Percentiles rank a stretch among this genome's conserved stretches.
Conservation (phyloP, 2,113 vertebrate genomes). For the Saiga tatarica region DNA sequence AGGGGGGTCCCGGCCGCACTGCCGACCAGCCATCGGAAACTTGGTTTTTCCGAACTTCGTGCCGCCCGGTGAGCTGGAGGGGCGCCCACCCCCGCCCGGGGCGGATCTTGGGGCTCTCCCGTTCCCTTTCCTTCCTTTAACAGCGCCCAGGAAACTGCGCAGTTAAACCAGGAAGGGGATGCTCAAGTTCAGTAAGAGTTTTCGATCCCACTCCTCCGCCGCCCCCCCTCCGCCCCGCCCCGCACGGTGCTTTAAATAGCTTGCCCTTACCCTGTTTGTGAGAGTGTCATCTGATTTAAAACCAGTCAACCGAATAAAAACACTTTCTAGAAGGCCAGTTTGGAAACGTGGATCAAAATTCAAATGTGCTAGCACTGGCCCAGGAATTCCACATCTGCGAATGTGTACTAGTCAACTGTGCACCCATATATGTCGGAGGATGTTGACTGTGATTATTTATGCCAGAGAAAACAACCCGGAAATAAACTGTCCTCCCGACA, state of each 20-base stretch:
- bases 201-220: neutral
- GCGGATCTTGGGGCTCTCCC: neutral
- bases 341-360: neutral
- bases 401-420: neutral
- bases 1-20: rapidly evolving
- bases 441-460: neutral
- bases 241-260: neutral
- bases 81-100: rapidly evolving
- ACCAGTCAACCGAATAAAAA: neutral
- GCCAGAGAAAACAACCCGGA: neutral
- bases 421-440: neutral
- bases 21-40: rapidly evolving
- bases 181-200: neutral
- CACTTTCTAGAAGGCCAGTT: neutral
- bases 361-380: neutral
- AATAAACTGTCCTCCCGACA: neutral
- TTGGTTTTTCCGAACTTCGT: neutral
- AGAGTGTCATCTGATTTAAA: neutral
- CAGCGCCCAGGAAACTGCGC: neutral
- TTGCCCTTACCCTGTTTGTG: neutral
- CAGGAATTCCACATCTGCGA: neutral
- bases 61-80: neutral
- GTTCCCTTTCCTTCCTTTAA: neutral
- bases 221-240: rapidly evolving
- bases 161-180: neutral